Conservation (phyloP, 2,888 invertebrate species). For the Pristionchus maxplancki region DNA sequence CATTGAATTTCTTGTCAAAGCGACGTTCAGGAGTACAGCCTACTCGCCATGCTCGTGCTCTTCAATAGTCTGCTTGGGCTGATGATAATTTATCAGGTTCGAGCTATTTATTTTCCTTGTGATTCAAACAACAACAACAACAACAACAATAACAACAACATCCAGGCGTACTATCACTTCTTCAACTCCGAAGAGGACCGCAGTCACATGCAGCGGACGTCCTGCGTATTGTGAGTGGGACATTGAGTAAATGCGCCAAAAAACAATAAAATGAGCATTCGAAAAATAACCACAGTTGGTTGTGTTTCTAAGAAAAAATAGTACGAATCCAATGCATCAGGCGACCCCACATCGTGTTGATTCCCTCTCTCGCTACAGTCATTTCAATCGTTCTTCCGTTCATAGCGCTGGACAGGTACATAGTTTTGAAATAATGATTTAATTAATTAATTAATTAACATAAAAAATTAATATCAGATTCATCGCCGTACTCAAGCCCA, state of each 20-base stretch:
- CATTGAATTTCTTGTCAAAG: too few species aligned
- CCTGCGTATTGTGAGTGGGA: neutral
- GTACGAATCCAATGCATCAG: neutral
- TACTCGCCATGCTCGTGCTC: conserved; percentile 20
- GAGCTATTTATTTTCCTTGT: too few species aligned
- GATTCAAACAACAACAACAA: too few species aligned
- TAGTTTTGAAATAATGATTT: too few species aligned
- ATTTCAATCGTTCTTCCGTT: neutral
- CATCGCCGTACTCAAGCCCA: neutral
- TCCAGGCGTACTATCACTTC: neutral
- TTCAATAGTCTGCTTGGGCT: conserved; percentile 25
- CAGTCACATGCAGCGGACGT: neutral
- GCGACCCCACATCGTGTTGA: conserved; percentile 20
- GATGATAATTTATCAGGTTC: conserved; percentile 24
- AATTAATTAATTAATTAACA: neutral
- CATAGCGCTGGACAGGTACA: conserved; percentile 8
- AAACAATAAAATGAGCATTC: too few species aligned
- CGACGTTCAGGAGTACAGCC: conserved; percentile 6
- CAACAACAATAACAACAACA: too few species aligned
- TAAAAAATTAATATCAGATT: conserved; percentile 1
- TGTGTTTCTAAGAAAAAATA: too few species aligned
- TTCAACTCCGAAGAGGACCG: neutral
- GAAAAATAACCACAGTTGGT: too few species aligned
- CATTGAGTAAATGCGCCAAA: neutral
- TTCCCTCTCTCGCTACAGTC: neutral